Evolutionary conservation across 2,797 vertebrate genomes (phyloP).

Genomic region (Falco rusticolus): DNA sequence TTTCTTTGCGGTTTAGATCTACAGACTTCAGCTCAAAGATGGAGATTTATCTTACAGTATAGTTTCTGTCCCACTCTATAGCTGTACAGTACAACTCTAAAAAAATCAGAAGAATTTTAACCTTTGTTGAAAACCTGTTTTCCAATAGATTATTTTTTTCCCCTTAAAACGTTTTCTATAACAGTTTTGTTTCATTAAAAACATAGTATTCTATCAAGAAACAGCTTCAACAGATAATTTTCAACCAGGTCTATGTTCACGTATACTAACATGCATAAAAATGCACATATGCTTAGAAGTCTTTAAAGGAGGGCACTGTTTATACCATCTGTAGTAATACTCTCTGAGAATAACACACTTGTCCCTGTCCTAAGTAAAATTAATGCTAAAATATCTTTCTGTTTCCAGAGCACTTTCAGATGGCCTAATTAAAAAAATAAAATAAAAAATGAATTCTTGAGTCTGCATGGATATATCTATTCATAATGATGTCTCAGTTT

Average conservation of each 20-base stretch:
- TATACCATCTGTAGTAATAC: background rate
- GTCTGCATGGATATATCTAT: background rate
- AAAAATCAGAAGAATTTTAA: background rate
- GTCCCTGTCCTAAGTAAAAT: conserved; percentile 14
- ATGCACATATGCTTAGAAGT: background rate
- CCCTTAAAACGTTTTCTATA: background rate
- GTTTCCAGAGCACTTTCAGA: background rate
- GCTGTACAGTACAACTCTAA: background rate
- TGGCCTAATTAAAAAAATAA: background rate
- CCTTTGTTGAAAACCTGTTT: background rate
- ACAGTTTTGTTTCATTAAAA: background rate
- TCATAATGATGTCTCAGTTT: background rate
- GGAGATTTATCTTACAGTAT: background rate
- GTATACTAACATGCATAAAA: background rate
- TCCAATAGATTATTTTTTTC: background rate
- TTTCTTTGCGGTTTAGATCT: background rate
- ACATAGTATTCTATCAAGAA: background rate
- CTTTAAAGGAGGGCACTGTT: background rate
- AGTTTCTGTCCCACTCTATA: background rate
- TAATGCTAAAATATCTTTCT: background rate
- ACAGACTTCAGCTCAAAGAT: background rate
- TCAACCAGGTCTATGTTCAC: background rate
- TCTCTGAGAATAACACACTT: background rate
- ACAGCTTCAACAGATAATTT: background rate
- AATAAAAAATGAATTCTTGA: background rate